Percentiles rank a stretch among this genome's conserved stretches.
These are phyloP conservation scores for Nomada lathburiana DNA, from an alignment of 2,888 invertebrate species.

Conservation along the genomic window DNA sequence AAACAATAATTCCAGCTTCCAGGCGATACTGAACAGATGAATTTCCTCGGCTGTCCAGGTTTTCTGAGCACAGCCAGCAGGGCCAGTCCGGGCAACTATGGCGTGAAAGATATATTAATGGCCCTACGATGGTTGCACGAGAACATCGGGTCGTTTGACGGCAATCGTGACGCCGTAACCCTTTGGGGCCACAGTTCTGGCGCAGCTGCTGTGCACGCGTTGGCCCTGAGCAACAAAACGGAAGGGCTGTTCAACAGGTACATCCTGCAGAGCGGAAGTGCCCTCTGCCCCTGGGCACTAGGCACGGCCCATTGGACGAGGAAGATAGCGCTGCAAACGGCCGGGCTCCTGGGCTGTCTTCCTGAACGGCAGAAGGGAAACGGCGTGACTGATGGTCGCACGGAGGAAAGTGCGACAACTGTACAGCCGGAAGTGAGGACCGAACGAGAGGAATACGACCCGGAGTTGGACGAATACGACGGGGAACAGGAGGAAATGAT, in stretches of 20 bases:
- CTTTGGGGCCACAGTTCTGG: constrained; percentile 78
- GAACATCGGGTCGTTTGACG: constrained; percentile 77
- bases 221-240: constrained; percentile 75
- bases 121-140: constrained; percentile 78
- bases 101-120: constrained; percentile 77
- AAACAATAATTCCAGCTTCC: neutral
- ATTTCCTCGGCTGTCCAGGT: constrained; percentile 60
- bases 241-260: constrained; percentile 78
- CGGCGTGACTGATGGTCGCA: neutral
- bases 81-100: constrained; percentile 79
- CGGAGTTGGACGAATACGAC: neutral
- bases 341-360: constrained; percentile 67
- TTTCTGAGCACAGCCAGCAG: constrained; percentile 78
- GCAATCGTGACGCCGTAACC: constrained; percentile 76
- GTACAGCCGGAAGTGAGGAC: neutral
- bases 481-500: constrained; percentile 52
- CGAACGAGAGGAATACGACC: neutral
- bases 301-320: constrained; percentile 63
- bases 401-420: neutral
- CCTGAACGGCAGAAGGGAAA: neutral
- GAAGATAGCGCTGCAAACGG: constrained; percentile 67
- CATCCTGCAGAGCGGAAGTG: constrained; percentile 76
- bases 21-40: no score
- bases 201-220: constrained; percentile 68
- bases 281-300: constrained; percentile 62